phyloP scores from a whole-genome alignment of 2,113 vertebrate species.

The Cheirogaleus medius region DNA sequence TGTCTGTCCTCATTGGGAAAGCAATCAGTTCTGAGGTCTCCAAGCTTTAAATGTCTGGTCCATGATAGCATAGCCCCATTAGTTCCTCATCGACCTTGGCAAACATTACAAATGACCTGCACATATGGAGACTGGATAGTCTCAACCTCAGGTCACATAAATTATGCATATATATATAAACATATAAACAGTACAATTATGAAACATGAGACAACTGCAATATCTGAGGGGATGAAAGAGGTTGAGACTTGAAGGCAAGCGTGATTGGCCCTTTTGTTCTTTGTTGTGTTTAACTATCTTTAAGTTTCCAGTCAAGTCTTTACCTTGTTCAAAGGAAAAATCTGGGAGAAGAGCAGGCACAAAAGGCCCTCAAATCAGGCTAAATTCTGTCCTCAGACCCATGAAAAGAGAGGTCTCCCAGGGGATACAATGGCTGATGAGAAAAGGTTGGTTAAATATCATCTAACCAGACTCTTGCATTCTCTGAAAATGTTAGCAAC shows the following conservation, averaged over 20 bases:
- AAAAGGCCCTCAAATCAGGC: background rate
- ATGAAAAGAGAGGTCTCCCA: background rate
- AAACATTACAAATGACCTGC: background rate
- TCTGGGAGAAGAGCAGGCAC: background rate
- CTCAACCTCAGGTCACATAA: background rate
- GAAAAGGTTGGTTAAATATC: background rate
- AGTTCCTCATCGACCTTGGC: background rate
- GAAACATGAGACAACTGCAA: background rate
- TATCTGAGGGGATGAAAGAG: background rate
- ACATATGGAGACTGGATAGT: background rate
- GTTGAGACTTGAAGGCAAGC: background rate
- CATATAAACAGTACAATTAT: background rate
- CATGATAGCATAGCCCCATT: background rate
- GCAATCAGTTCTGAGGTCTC: background rate
- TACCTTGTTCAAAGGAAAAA: background rate
- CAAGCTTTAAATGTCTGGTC: slow-evolving; percentile 23
- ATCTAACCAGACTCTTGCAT: background rate
- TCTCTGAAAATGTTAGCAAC: background rate
- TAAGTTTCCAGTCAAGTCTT: background rate
- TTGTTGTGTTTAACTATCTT: background rate
- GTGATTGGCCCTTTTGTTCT: background rate
- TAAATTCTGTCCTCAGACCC: background rate
- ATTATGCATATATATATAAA: background rate
- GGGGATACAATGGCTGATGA: background rate
- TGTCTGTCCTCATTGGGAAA: background rate